Conservation (phyloP, 1,140 invertebrate genomes). For the Drosophila pseudoobscura region DNA sequence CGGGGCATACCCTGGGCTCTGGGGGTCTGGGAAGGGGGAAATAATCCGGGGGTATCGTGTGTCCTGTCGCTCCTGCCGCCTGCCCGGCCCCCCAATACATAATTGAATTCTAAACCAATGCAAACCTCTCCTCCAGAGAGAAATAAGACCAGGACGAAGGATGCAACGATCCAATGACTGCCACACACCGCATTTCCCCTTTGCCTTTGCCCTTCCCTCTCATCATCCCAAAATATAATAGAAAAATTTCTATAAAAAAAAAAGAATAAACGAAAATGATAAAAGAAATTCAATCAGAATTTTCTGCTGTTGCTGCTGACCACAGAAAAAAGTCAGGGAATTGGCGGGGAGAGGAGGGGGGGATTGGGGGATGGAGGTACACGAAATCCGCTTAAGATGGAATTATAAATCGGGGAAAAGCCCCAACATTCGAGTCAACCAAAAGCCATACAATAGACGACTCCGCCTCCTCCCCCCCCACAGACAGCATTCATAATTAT, state of each 20-base stretch:
- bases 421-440: conserved; percentile 18
- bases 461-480: not conserved
- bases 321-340: conserved; percentile 17
- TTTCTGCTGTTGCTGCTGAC: conserved; percentile 46
- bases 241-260: conserved; percentile 50
- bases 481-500: conserved; percentile 43
- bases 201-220: not conserved
- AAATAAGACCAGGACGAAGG: conserved; percentile 56
- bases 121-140: conserved; percentile 72
- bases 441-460: not conserved
- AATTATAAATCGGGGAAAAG: conserved; percentile 26
- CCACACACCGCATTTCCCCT: conserved; percentile 3
- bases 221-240: conserved; percentile 49
- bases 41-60: conserved; percentile 11
- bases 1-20: not conserved
- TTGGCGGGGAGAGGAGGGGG: no score
- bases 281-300: conserved; percentile 73
- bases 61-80: conserved; percentile 1
- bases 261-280: conserved; percentile 36
- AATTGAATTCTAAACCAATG: conserved; percentile 77
- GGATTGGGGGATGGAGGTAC: not conserved
- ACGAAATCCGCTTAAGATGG: conserved; percentile 66
- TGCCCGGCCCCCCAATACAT: conserved; percentile 54
- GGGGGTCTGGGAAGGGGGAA: not conserved
- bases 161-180: conserved; percentile 23